These are phyloP conservation scores for Corvus moneduloides DNA, from an alignment of 2,113 vertebrate species.

Conservation along the genomic window DNA sequence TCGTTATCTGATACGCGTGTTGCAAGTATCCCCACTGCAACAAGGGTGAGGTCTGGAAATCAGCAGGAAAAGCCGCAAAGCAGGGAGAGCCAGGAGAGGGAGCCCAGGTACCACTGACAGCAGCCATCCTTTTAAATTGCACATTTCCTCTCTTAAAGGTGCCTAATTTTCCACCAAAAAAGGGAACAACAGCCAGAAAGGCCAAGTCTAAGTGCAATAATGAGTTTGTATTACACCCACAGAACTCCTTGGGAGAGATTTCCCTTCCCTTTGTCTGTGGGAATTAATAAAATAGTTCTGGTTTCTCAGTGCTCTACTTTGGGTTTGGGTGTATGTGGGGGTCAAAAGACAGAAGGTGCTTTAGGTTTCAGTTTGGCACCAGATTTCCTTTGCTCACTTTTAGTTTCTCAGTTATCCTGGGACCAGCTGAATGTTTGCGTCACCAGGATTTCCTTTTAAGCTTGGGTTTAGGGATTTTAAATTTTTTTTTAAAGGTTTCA, in stretches of 20 bases:
- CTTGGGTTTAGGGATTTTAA: neutral
- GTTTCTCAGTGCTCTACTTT: neutral
- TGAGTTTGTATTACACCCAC: neutral
- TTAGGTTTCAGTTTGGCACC: neutral
- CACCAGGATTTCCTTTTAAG: neutral
- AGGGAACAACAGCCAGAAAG: neutral
- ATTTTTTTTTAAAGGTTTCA: neutral
- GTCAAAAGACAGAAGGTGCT: neutral
- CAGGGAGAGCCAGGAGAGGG: conserved; percentile 39
- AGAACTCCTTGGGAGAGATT: neutral
- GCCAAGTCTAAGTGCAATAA: rapidly evolving
- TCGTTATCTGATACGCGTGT: too few species aligned
- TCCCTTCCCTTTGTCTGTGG: too few species aligned
- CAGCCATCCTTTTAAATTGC: rapidly evolving
- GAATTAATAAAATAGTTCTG: neutral
- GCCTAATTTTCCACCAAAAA: rapidly evolving
- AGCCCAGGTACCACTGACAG: neutral
- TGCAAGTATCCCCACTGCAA: too few species aligned
- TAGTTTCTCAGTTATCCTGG: neutral
- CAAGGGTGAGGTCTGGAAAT: too few species aligned
- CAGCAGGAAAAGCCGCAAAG: neutral
- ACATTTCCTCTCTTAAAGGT: rapidly evolving
- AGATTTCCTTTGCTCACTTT: neutral
- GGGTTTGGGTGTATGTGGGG: neutral
- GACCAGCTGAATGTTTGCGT: rapidly evolving